These are phyloP conservation scores for Narcine bancroftii DNA, from an alignment of 2,113 vertebrate species.

Conservation along the genomic window DNA sequence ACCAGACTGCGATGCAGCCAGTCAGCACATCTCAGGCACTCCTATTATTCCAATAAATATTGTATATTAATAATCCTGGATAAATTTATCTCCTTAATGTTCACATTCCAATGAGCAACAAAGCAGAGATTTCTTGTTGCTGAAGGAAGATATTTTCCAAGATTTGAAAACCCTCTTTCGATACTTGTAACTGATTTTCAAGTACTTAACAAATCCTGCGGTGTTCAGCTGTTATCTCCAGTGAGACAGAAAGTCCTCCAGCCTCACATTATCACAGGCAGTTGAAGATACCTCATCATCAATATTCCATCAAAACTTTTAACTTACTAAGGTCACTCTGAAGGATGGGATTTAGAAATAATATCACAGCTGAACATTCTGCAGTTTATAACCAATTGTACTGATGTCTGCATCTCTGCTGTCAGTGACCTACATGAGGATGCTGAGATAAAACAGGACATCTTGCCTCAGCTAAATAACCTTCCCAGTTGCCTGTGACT, in stretches of 20 bases:
- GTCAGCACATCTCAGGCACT: no score
- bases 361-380: no score
- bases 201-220: background rate
- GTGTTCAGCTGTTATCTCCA: background rate
- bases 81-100: background rate
- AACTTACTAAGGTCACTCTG: background rate
- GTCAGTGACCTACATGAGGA: background rate
- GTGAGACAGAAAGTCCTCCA: background rate
- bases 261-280: background rate
- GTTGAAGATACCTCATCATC: background rate
- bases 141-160: background rate
- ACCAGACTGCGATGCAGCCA: no score
- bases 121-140: background rate
- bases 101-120: background rate
- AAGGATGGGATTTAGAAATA: background rate
- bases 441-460: background rate
- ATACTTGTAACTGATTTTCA: background rate
- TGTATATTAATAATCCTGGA: background rate
- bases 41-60: constrained; percentile 10
- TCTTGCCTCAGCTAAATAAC: background rate
- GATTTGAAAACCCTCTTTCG: background rate
- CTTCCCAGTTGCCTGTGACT: background rate
- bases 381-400: background rate
- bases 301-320: background rate
- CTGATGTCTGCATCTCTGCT: background rate